Conservation (phyloP, 2,888 invertebrate species). For the Coleophora deauratella region DNA sequence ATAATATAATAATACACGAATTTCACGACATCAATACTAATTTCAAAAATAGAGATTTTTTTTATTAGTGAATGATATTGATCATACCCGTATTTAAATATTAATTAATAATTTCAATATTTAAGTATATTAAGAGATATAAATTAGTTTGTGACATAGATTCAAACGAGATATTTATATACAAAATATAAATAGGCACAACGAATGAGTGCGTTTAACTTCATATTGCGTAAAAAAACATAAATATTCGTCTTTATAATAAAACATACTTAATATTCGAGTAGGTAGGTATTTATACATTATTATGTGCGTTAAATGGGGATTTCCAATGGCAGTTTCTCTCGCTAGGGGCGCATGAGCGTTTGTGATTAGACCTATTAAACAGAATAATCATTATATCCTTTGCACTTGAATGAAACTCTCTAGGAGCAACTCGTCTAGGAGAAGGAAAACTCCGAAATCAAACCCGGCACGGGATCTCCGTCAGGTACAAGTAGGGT, state of each 20-base stretch:
- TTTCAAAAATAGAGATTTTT: constrained; percentile 5
- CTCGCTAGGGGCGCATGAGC: too few species aligned
- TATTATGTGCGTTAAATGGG: too few species aligned
- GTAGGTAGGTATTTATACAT: too few species aligned
- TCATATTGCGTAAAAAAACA: neutral
- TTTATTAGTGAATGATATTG: constrained; percentile 6
- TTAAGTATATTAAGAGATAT: constrained; percentile 12
- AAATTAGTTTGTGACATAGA: constrained; percentile 28
- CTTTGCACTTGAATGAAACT: too few species aligned
- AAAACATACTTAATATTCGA: too few species aligned
- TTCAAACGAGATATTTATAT: constrained; percentile 10
- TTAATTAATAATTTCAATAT: constrained; percentile 4
- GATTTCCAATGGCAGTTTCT: too few species aligned
- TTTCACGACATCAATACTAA: constrained; percentile 6
- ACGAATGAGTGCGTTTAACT: neutral
- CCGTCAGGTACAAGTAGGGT: too few species aligned
- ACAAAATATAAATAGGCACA: neutral
- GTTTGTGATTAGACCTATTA: too few species aligned
- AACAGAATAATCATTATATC: too few species aligned
- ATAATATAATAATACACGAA: constrained; percentile 3
- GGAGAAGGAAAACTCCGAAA: too few species aligned
- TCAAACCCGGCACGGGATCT: too few species aligned
- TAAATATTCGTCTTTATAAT: neutral
- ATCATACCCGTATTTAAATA: constrained; percentile 27
- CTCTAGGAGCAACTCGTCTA: too few species aligned